phyloP scores from a whole-genome alignment of 2,797 vertebrate species.

The Calcarius lapponicus region DNA sequence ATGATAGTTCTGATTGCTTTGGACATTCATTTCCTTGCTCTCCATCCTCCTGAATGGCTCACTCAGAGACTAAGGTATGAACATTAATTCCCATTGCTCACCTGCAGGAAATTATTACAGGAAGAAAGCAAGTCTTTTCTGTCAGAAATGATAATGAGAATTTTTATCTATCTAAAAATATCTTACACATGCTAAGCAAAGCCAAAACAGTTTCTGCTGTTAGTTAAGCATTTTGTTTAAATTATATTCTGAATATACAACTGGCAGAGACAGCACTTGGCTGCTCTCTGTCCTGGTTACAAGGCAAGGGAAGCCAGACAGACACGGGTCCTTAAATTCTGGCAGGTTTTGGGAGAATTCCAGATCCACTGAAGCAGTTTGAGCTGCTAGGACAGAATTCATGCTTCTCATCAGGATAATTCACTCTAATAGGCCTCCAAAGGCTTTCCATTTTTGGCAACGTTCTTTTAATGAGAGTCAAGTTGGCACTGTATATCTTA shows the following conservation, averaged over 20 bases:
- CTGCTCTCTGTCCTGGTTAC: neutral
- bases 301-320: neutral
- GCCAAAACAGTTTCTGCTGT: neutral
- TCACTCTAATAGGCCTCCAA: slow-evolving; percentile 48
- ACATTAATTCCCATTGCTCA: neutral
- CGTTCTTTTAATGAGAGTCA: slow-evolving; percentile 55
- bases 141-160: neutral
- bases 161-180: neutral
- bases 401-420: slow-evolving; percentile 42
- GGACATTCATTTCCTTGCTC: neutral
- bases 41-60: neutral
- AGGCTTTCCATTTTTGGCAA: slow-evolving; percentile 50
- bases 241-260: neutral
- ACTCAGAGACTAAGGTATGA: neutral
- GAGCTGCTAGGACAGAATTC: slow-evolving; percentile 44
- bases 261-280: neutral
- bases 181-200: neutral
- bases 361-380: slow-evolving; percentile 38
- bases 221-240: neutral
- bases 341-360: slow-evolving; percentile 36
- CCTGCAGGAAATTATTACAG: neutral
- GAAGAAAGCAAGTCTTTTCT: neutral
- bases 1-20: neutral
- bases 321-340: neutral
- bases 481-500: slow-evolving; percentile 21